A percentile compares a stretch with the other conserved stretches of the same genome.
Evolutionary conservation across 1,140 invertebrate genomes (phyloP).

Genomic region (Schlechtendalia chinensis): DNA sequence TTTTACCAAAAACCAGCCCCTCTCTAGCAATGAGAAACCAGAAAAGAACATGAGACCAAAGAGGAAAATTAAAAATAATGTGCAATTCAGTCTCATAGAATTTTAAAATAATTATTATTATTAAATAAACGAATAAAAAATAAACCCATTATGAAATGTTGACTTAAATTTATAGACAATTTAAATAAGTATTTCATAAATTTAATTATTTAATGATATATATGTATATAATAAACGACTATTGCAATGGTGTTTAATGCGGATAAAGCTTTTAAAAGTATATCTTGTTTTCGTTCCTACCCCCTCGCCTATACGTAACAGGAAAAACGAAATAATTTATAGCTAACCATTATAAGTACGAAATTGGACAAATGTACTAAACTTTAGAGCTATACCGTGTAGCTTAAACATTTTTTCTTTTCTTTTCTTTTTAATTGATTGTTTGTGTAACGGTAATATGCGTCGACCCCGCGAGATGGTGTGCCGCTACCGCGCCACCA

Average conservation of each 20-base stretch:
- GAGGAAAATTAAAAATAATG: too few relatives aligned
- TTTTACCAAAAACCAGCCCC: too few relatives aligned
- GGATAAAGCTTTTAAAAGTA: constrained; percentile 4
- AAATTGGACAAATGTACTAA: background rate
- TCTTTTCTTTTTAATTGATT: constrained; percentile 25
- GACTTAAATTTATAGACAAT: too few relatives aligned
- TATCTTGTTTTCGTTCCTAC: background rate
- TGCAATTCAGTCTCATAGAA: too few relatives aligned
- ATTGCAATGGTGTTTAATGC: background rate
- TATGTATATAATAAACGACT: too few relatives aligned
- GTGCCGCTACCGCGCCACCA: background rate
- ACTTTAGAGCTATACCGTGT: background rate
- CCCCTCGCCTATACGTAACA: background rate
- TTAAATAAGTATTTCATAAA: too few relatives aligned
- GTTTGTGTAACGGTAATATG: constrained; percentile 39
- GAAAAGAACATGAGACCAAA: too few relatives aligned
- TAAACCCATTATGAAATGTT: too few relatives aligned
- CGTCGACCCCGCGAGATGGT: constrained; percentile 28
- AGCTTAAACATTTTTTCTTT: background rate
- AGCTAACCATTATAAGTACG: background rate
- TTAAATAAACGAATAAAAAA: too few relatives aligned
- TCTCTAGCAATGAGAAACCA: too few relatives aligned
- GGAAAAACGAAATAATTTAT: constrained; percentile 27
- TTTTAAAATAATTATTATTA: too few relatives aligned
- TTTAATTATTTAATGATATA: too few relatives aligned